Percentiles rank a stretch among this genome's conserved stretches.
Conservation (phyloP, 2,888 invertebrate species). For the Acrobasis consociella region DNA sequence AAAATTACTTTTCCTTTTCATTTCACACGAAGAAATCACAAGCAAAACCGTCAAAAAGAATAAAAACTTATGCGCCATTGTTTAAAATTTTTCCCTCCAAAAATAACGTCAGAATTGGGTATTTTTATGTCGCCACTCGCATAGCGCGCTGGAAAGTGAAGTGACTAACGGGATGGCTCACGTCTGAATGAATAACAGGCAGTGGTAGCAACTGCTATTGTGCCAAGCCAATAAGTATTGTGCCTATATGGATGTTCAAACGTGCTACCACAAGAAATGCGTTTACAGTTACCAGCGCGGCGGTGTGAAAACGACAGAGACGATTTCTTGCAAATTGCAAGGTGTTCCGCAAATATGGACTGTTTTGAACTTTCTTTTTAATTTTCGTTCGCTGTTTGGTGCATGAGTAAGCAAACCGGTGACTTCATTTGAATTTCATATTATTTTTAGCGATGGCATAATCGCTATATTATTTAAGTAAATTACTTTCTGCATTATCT, state of each 20-base stretch:
- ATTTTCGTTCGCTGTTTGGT: neutral
- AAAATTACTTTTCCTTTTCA: conserved; percentile 64
- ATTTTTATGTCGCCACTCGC: conserved; percentile 39
- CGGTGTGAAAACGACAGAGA: conserved; percentile 40
- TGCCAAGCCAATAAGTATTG: conserved; percentile 61
- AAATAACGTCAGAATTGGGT: conserved; percentile 42
- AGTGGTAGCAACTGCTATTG: conserved; percentile 53
- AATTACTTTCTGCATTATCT: neutral
- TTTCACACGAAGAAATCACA: conserved; percentile 64
- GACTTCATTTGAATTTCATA: neutral
- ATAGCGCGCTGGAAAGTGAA: conserved; percentile 59
- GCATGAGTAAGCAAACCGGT: neutral
- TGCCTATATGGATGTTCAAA: conserved; percentile 57
- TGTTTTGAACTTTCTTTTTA: conserved; percentile 27
- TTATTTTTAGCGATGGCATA: neutral
- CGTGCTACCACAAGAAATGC: conserved; percentile 48
- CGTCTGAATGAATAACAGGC: conserved; percentile 57
- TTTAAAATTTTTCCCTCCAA: conserved; percentile 45
- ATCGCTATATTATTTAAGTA: neutral
- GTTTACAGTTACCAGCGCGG: conserved; percentile 66
- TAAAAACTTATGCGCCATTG: conserved; percentile 52
- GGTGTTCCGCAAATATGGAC: conserved; percentile 24
- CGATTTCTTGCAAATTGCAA: conserved; percentile 29
- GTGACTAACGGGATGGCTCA: conserved; percentile 68
- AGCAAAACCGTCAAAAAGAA: conserved; percentile 52